Evolutionary conservation across 1,140 invertebrate species (phyloP).

Genomic region (Achroia grisella): DNA sequence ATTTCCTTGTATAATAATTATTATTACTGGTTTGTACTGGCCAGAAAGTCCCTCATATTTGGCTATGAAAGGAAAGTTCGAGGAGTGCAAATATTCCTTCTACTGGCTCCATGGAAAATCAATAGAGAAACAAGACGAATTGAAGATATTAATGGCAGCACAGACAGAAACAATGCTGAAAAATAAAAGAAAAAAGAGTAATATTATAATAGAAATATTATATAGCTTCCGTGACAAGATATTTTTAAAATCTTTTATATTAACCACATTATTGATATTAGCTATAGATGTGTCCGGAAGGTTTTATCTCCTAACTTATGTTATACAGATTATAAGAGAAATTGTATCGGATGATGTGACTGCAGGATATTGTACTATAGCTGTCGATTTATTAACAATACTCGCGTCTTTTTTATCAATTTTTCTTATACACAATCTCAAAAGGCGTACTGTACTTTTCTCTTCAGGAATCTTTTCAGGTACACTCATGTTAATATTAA

Average conservation of each 20-base stretch:
- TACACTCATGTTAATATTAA: constrained; percentile 25
- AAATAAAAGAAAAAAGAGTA: background rate
- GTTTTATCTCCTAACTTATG: constrained; percentile 28
- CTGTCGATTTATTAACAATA: constrained; percentile 22
- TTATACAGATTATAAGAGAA: constrained; percentile 30
- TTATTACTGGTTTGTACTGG: constrained; percentile 21
- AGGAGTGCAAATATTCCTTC: too few relatives aligned
- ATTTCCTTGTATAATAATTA: constrained; percentile 10
- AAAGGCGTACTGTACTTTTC: constrained; percentile 28
- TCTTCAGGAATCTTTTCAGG: constrained; percentile 16
- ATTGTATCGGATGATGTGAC: constrained; percentile 22
- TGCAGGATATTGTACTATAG: constrained; percentile 27
- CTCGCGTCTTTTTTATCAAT: constrained; percentile 19
- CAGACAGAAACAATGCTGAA: constrained; percentile 6
- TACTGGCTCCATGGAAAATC: too few relatives aligned
- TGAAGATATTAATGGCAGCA: constrained; percentile 13
- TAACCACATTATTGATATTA: constrained; percentile 20
- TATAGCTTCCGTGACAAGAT: constrained; percentile 14
- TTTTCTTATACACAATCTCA: constrained; percentile 19
- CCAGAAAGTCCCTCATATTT: constrained; percentile 30
- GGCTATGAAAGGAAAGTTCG: constrained; percentile 25
- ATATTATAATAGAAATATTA: background rate
- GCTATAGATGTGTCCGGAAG: constrained; percentile 28
- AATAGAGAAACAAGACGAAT: constrained; percentile 12
- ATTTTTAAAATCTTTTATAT: constrained; percentile 28